Conservation (phyloP, 1,140 invertebrate genomes). For the Saxidomus purpurata region DNA sequence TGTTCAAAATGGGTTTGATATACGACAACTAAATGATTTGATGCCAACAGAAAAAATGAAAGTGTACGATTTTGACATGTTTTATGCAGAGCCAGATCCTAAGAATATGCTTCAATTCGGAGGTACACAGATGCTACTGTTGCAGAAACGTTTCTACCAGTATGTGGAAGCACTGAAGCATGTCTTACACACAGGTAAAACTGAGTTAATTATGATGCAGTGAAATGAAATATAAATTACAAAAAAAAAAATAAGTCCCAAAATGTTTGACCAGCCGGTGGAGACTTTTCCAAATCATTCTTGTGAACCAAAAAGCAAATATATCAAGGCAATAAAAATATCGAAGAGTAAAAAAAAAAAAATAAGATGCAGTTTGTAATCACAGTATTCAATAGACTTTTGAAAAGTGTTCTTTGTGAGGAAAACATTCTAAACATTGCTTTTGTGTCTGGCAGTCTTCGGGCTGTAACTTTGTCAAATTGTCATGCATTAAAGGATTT, state of each 20-base stretch:
- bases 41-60: slow-evolving; percentile 68
- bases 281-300: too few relatives aligned
- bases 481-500: too few relatives aligned
- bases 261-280: too few relatives aligned
- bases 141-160: slow-evolving; percentile 69
- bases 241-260: too few relatives aligned
- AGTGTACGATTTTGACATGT: slow-evolving; percentile 75
- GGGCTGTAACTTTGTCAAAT: too few relatives aligned
- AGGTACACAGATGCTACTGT: slow-evolving; percentile 73
- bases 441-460: too few relatives aligned
- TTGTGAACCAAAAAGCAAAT: too few relatives aligned
- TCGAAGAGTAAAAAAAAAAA: background rate
- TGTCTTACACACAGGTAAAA: slow-evolving; percentile 82
- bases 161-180: slow-evolving; percentile 78
- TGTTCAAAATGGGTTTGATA: slow-evolving; percentile 71
- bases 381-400: too few relatives aligned
- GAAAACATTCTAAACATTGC: too few relatives aligned
- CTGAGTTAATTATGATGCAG: background rate
- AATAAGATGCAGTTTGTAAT: background rate
- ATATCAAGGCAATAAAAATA: too few relatives aligned
- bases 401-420: too few relatives aligned
- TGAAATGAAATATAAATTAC: too few relatives aligned
- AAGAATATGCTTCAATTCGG: slow-evolving; percentile 71
- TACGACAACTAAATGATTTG: slow-evolving; percentile 74
- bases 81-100: slow-evolving; percentile 76